These are phyloP conservation scores for Papilio aristodemus DNA, from an alignment of 1,140 invertebrate species.

Conservation along the genomic window DNA sequence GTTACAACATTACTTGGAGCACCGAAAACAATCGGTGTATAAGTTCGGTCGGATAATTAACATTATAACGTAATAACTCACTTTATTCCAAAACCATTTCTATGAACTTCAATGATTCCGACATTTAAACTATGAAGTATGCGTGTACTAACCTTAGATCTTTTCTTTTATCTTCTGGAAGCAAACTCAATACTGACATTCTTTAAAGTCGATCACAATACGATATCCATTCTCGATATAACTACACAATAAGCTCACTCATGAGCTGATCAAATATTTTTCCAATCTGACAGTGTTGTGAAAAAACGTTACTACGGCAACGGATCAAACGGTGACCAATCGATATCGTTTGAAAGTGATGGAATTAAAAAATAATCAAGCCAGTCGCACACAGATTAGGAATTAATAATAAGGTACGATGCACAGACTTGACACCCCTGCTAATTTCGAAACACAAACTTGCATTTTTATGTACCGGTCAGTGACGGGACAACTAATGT, in stretches of 20 bases:
- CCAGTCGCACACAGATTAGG: neutral
- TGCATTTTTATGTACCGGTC: no score
- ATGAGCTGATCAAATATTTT: conserved; percentile 38
- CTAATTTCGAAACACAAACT: no score
- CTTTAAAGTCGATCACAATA: conserved; percentile 43
- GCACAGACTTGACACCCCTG: no score
- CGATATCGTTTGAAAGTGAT: neutral
- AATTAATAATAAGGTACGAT: no score
- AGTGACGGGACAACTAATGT: no score
- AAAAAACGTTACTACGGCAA: conserved; percentile 51
- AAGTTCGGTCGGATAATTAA: no score
- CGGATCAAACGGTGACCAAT: conserved; percentile 39
- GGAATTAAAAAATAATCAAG: neutral
- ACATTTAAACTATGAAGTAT: conserved; percentile 33
- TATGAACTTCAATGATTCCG: neutral
- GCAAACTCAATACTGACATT: conserved; percentile 75
- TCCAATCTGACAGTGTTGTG: conserved; percentile 50
- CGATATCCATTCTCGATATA: conserved; percentile 52
- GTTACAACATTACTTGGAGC: no score
- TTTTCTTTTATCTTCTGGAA: conserved; percentile 74
- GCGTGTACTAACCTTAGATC: conserved; percentile 71
- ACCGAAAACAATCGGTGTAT: no score
- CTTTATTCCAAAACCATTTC: neutral
- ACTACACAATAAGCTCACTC: conserved; percentile 46
- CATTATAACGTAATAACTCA: no score